Percentiles rank a stretch among this genome's conserved stretches.
These are phyloP conservation scores for Turritopsis rubra DNA, from an alignment of 30 jellyfish, hydroid and myxozoan genomes.

Conservation along the genomic window DNA sequence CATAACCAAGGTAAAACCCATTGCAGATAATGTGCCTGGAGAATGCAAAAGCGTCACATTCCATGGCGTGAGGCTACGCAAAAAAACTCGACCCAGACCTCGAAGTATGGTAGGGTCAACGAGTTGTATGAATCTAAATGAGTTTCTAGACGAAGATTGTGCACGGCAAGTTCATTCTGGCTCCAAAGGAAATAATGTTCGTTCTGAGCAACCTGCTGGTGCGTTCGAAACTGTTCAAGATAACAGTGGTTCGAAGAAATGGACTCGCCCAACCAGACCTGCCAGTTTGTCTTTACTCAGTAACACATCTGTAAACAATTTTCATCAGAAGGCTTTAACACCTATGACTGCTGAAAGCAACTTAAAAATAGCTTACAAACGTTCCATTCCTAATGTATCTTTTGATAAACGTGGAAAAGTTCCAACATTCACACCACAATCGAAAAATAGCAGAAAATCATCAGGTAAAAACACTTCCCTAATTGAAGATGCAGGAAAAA, in stretches of 20 bases:
- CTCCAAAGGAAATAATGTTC: not conserved
- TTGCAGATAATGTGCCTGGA: slow-evolving; percentile 7
- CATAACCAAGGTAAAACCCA: not conserved
- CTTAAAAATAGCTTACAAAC: not conserved
- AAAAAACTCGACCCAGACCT: slow-evolving; percentile 31
- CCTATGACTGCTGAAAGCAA: not conserved
- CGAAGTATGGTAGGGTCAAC: slow-evolving; percentile 21
- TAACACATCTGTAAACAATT: not conserved
- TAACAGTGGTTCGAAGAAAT: not conserved
- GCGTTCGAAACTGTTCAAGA: not conserved
- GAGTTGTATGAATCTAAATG: not conserved
- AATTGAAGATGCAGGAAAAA: not conserved
- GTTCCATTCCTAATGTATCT: not conserved
- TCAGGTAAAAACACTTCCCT: not conserved
- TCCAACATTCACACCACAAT: not conserved
- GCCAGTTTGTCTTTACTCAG: not conserved
- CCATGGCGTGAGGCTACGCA: slow-evolving; percentile 16
- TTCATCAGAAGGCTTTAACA: not conserved
- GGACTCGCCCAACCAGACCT: not conserved
- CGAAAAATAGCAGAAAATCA: not conserved
- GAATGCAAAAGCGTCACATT: slow-evolving; percentile 6
- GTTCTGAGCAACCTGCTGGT: not conserved
- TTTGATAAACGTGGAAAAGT: not conserved
- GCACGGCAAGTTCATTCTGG: not conserved
- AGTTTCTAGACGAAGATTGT: not conserved